A percentile compares a stretch with the other conserved stretches of the same genome.
Conservation (phyloP, 2,113 vertebrate genomes). For the Rhinogobius similis region DNA sequence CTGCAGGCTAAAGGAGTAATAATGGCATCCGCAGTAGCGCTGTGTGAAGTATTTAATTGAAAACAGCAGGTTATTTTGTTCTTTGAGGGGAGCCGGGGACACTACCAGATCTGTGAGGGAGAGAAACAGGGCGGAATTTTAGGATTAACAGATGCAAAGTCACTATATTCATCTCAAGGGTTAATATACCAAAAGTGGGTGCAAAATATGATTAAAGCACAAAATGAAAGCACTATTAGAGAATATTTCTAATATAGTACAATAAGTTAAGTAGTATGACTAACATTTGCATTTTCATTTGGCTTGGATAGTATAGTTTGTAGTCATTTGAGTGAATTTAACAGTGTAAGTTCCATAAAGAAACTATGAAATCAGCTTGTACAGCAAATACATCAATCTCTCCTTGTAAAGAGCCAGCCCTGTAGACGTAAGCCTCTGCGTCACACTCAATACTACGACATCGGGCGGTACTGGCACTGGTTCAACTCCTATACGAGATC, state of each 20-base stretch:
- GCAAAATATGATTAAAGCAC: background rate
- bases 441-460: conserved; percentile 49
- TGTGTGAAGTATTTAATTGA: conserved; percentile 50
- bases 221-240: conserved; percentile 4
- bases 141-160: conserved; percentile 32
- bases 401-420: conserved; percentile 12
- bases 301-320: no score
- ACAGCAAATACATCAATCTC: conserved; percentile 19
- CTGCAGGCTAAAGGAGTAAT: conserved; percentile 53
- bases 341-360: no score
- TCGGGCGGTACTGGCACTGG: conserved; percentile 27
- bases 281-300: no score
- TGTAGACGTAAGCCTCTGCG: conserved; percentile 20
- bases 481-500: conserved; percentile 7
- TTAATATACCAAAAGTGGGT: no score
- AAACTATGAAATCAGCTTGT: no score
- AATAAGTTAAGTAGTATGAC: no score
- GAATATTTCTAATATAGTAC: no score
- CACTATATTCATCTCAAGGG: conserved; percentile 5
- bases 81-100: conserved; percentile 18
- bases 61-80: conserved; percentile 49
- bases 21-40: conserved; percentile 33
- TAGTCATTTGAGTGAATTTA: no score
- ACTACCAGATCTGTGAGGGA: conserved; percentile 17
- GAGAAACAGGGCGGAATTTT: conserved; percentile 1